phyloP scores from a whole-genome alignment of 1,140 invertebrate species.

The Sminthurinus signatus region DNA sequence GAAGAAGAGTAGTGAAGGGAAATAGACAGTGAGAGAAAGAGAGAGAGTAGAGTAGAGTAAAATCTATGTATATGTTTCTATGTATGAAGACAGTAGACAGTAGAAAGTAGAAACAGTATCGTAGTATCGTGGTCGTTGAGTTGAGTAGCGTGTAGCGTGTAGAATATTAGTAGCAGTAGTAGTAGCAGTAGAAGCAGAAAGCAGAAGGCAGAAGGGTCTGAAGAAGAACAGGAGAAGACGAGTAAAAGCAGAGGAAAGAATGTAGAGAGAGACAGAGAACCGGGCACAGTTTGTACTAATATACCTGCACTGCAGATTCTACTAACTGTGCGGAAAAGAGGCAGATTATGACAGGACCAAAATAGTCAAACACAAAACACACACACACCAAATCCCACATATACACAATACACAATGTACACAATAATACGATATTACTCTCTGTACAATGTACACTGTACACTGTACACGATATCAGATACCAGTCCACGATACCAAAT shows the following conservation, averaged over 20 bases:
- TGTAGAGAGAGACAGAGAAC: background rate
- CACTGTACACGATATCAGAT: no score
- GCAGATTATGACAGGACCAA: slow-evolving; percentile 2
- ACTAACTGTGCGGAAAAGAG: slow-evolving; percentile 1
- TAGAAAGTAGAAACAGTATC: background rate
- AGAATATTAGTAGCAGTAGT: no score
- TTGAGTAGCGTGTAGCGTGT: background rate
- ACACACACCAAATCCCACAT: no score
- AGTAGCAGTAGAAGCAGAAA: background rate
- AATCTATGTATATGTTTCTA: no score
- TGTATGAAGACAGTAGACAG: no score
- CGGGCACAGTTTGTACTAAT: slow-evolving; percentile 13
- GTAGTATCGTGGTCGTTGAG: background rate
- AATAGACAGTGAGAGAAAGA: background rate
- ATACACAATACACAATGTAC: no score
- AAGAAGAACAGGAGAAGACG: background rate
- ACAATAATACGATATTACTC: no score
- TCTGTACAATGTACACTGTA: no score
- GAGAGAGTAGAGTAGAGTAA: no score
- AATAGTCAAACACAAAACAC: no score
- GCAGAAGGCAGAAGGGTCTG: background rate
- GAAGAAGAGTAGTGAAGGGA: background rate
- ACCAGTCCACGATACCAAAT: no score
- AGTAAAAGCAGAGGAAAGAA: background rate
- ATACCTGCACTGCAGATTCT: slow-evolving; percentile 16